Evolutionary conservation across 2,888 invertebrate species (phyloP).

Genomic region (Desoria tigrina): DNA sequence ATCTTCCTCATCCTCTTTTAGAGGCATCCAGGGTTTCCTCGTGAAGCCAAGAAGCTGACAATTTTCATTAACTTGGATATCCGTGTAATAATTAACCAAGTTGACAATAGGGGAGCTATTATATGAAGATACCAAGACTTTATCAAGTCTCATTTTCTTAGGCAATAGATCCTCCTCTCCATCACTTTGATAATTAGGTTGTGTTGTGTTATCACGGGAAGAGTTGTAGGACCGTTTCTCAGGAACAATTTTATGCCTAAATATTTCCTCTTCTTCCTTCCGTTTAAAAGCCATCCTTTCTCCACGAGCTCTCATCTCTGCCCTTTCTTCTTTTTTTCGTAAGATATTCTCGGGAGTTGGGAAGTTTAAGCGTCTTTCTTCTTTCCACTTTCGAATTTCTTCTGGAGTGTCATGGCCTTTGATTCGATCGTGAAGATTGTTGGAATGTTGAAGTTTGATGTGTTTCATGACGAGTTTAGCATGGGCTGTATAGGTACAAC

Average conservation of each 20-base stretch:
- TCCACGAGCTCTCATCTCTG: constrained; percentile 72
- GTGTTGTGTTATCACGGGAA: not conserved
- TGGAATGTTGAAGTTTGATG: constrained; percentile 76
- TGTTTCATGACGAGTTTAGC: constrained; percentile 78
- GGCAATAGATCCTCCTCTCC: constrained; percentile 4
- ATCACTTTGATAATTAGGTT: constrained; percentile 7
- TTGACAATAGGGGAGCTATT: constrained; percentile 9
- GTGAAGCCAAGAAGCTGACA: constrained; percentile 21
- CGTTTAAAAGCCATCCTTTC: constrained; percentile 59
- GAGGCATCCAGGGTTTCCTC: constrained; percentile 13
- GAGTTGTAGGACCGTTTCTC: constrained; percentile 32
- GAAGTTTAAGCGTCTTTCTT: constrained; percentile 75
- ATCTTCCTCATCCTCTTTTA: not conserved
- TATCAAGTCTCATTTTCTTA: not conserved
- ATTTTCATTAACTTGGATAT: constrained; percentile 12
- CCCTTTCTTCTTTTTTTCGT: constrained; percentile 63
- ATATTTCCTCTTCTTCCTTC: not conserved
- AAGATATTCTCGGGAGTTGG: constrained; percentile 72
- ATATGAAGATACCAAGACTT: not conserved
- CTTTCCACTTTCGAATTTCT: constrained; percentile 80
- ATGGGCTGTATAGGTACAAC: constrained; percentile 77
- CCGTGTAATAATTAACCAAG: constrained; percentile 24
- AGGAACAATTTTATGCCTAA: constrained; percentile 22
- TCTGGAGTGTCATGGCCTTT: constrained; percentile 74
- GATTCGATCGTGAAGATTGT: constrained; percentile 79